Evolutionary conservation across 2,797 vertebrate species (phyloP).

Genomic region (Eulemur albifrons): DNA sequence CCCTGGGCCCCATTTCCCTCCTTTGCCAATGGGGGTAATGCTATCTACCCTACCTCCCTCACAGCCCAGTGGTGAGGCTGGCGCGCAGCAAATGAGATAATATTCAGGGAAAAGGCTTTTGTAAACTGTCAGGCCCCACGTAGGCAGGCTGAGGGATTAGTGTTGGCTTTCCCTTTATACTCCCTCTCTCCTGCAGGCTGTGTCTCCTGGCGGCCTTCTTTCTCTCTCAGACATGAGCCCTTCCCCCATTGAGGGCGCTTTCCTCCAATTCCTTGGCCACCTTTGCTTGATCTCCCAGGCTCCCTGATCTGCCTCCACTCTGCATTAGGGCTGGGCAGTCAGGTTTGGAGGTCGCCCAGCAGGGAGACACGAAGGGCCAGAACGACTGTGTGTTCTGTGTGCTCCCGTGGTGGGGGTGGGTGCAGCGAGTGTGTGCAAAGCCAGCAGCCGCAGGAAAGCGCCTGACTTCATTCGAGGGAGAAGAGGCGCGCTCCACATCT

Average conservation of each 20-base stretch:
- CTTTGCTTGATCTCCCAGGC: not conserved
- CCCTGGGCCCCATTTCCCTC: conserved; percentile 3
- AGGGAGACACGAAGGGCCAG: conserved; percentile 38
- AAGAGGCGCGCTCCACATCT: not conserved
- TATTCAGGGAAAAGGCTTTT: conserved; percentile 71
- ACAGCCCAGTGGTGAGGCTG: not conserved
- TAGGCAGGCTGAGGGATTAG: conserved; percentile 64
- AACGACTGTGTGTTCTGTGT: not conserved
- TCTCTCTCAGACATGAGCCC: not conserved
- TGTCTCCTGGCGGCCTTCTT: conserved; percentile 1
- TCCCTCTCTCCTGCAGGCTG: conserved; percentile 1
- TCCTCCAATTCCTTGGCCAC: not conserved
- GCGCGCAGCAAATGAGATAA: conserved; percentile 47
- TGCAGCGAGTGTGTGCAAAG: conserved; percentile 4
- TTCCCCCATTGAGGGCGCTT: not conserved
- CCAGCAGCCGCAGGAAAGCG: not conserved
- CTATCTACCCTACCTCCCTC: conserved; percentile 47
- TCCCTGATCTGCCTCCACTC: conserved; percentile 45
- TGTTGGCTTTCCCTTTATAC: conserved; percentile 60
- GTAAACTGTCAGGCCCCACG: conserved; percentile 57
- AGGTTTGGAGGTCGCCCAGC: conserved; percentile 17
- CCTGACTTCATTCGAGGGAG: not conserved
- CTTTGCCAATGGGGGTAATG: not conserved
- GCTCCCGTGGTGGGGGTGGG: not conserved
- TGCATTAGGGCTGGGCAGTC: not conserved